Percentiles rank a stretch among this genome's conserved stretches.
Evolutionary conservation across 2,113 vertebrate species (phyloP).

Genomic region (Tupaia chinensis): DNA sequence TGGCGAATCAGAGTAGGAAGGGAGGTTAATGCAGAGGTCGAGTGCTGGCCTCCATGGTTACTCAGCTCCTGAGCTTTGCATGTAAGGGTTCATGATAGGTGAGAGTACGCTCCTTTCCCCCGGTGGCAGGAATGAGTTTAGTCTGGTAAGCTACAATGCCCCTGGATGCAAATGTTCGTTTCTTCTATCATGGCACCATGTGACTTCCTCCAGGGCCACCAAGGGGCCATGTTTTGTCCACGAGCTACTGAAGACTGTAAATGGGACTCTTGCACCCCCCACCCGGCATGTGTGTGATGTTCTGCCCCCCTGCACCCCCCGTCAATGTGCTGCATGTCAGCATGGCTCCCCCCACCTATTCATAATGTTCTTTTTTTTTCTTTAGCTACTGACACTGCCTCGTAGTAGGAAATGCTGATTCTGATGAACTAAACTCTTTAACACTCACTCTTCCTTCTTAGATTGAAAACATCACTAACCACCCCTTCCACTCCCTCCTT

Average conservation of each 20-base stretch:
- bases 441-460: conserved; percentile 85
- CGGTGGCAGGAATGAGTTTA: background rate
- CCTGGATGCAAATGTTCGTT: background rate
- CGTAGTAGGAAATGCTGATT: conserved; percentile 81
- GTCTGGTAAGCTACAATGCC: background rate
- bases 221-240: background rate
- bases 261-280: conserved; percentile 52
- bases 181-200: no score
- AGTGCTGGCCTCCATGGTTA: background rate
- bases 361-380: conserved; percentile 82
- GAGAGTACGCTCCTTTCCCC: background rate
- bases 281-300: conserved; percentile 66
- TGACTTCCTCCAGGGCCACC: background rate
- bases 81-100: accelerated
- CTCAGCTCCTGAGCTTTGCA: background rate
- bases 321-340: conserved; percentile 83
- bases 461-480: conserved; percentile 83
- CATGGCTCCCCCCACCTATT: conserved; percentile 79
- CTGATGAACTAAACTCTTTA: conserved; percentile 85
- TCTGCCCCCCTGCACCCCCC: background rate
- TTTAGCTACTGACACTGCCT: conserved; percentile 86
- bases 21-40: background rate
- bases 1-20: background rate
- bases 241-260: conserved; percentile 40
- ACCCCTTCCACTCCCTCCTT: conserved; percentile 74